Evolutionary conservation across 2,797 vertebrate species (phyloP), one percentile per base, ranked within the genome.

Genomic region (Sardinella longiceps): DNA sequence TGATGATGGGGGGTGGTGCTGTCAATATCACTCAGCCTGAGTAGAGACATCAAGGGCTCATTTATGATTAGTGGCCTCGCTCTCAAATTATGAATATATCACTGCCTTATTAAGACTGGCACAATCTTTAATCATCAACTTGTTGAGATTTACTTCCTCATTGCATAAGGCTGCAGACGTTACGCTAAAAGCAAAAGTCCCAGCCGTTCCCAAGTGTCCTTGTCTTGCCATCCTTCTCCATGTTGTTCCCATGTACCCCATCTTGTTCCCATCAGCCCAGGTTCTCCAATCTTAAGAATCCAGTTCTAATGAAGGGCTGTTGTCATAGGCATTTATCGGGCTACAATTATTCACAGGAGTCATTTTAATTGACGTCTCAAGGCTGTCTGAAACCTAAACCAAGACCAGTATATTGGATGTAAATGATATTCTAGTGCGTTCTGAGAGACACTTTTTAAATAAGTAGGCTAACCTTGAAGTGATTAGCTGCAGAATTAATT

Each of bases 11-110:
- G 70, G 70, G 70, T 23, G 66, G 80, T 85, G 85, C 83, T 84
- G 80, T 33, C 81, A 85, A 66, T 87, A 77, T 77, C 70, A 77
- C 48, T 74, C 60, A 82, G 70, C 85, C 80, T 83, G 63, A 85
- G 58, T 70, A 53, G 66, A 88, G 85, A 83, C 30, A 30, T 85
- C 81, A 66, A 51, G 53, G 82, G 85, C 81, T 88, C 82, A 58
- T 53, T 77, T 43, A 77, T 77, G 70, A 77, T 77, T 77, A 77
- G 70, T 77, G 70, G 70, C 70, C 70, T 77, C n/a, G n/a, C n/a
- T n/a, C 70, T 77, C 70, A 77, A 77, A 77, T 77, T 77, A 77
- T 77, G 70, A 77, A 77, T 77, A 77, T 77, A 77, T 77, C 70
- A 77, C 70, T 39, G 37, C 70, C 70, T 77, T 77, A 77, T 77